Base-by-base conservation (phyloP, 2,797 vertebrate species). In the Hybognathus amarus region DNA sequence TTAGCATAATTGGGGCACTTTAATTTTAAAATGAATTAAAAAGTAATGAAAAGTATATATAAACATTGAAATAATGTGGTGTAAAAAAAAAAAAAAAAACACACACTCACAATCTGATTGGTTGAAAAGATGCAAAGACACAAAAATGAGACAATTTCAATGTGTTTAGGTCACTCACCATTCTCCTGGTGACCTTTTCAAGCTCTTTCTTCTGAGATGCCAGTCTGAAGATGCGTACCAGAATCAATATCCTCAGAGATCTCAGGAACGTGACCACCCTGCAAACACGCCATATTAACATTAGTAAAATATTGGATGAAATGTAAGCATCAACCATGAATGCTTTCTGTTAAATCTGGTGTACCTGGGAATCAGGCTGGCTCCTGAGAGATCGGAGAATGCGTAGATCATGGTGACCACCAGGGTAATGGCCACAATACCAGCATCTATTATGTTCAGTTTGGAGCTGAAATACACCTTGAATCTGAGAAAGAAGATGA, bases 211-310 rank as follows among this genome's bases (percentile, higher is more conserved):
- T 97, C 87, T 98, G 96, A 63, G 96, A 91, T 63, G 94, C 96
- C 87, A 99, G 91, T 85, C 96, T 95, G 92, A 98, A 95, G 91
- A 97, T 80, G 90, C 98, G 95, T 83, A 97, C 88, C 61, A 99
- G 91, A 87, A 97, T 97, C 69, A 97, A 71, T 85, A 99, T 92
- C 89, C 96, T 95, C 93, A 98, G 88, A 88, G 92, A 91, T 87
- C 95, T 96, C 73, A 97, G 88, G 61, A 97, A 87, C 1, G 89
- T 86, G 79, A 96, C 90, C 85, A 95, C 89, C 90, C 97, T 99
- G 93, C n/a, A 3, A 40, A 64, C 5, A 33, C 59, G 24, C 27
- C 54, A 81, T 18, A 71, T 10, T 36, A 10, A 1, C 18, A 69
- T 45, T 47, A 20, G 66, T 15, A 71, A 13, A 30, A 22, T 42